Evolutionary conservation across 1,140 invertebrate species (phyloP), one percentile per base, ranked within the genome.

Genomic region (Drosophila micromelanica): DNA sequence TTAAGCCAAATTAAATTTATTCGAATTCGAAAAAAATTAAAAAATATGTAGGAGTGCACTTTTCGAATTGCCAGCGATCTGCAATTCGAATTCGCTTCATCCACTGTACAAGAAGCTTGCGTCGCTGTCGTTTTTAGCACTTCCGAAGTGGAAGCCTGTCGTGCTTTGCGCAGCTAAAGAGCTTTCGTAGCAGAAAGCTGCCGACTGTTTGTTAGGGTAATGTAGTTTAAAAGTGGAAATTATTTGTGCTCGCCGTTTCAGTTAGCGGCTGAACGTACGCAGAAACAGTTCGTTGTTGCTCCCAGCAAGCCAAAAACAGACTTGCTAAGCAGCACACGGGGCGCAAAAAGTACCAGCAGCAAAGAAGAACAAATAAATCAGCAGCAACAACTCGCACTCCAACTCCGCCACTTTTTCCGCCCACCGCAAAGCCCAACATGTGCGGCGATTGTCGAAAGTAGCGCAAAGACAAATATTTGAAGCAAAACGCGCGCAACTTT

Each of bases 271-370:
- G 72, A 70, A 69, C 68, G 67, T 63, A 65, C 45, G 32, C 69
- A 57, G 56, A 65, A 78, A 49, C 67, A 80, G 82, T 82, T 69
- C 68, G 84, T 86, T 89, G 77, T 60, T 67, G 30, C 30, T 32
- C 7, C 32, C 45, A 42, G 15, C 2, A 49, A 17, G 27, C 11
- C 20, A 48, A 48, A 20, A 23, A 11, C 20, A 48, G 45, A 23
- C 11, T 23, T n/a, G 9, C 2, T 13, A 45, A 8, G 42, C 42
- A 45, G 42, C 15, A 11, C 42, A 4, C 13, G 15, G 8, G 45
- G 20, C 20, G 20, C 20, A 23, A 1, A 23, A 23, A 23, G 45
- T 12, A n/a, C 17, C 15, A 51, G 5, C 32, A 3, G 9, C 49
- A 13, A 51, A 35, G 48, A 2, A 30, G 48, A 27, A 51, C 27